These are phyloP conservation scores for Bicyclus anynana DNA, from an alignment of 1,140 invertebrate genomes.

Conservation along the genomic window DNA sequence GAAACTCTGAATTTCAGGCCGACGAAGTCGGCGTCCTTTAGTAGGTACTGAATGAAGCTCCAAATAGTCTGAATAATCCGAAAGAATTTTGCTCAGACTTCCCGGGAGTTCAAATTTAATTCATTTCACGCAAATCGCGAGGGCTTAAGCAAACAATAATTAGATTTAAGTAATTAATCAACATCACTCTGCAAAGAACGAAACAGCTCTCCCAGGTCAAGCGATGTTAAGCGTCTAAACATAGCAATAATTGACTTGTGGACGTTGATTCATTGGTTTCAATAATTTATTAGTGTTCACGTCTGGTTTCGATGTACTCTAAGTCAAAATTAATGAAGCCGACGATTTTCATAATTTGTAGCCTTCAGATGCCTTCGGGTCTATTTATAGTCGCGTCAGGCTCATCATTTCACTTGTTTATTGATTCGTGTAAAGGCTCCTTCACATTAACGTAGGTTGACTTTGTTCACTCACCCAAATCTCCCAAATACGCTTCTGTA, in stretches of 20 bases:
- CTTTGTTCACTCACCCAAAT: too few species aligned
- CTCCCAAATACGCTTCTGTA: too few species aligned
- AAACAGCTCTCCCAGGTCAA: not conserved
- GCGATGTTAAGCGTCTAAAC: conserved; percentile 1
- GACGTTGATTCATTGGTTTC: conserved; percentile 1
- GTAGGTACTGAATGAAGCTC: too few species aligned
- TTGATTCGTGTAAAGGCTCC: not conserved
- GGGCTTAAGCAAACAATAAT: not conserved
- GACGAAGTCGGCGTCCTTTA: too few species aligned
- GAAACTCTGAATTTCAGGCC: too few species aligned
- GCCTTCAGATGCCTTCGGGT: not conserved
- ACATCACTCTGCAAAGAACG: not conserved
- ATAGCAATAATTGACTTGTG: not conserved
- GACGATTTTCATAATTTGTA: not conserved
- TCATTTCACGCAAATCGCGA: too few species aligned
- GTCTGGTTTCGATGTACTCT: not conserved
- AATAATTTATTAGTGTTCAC: conserved; percentile 2
- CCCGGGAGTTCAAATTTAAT: too few species aligned
- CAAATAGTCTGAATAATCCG: too few species aligned
- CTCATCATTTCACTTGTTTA: not conserved
- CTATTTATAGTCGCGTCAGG: not conserved
- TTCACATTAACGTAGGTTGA: too few species aligned
- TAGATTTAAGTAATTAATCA: not conserved
- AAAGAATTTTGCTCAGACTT: too few species aligned
- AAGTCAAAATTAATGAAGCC: not conserved